Evolutionary conservation across 2,888 invertebrate genomes (phyloP).

Genomic region (Entomobrya proxima): DNA sequence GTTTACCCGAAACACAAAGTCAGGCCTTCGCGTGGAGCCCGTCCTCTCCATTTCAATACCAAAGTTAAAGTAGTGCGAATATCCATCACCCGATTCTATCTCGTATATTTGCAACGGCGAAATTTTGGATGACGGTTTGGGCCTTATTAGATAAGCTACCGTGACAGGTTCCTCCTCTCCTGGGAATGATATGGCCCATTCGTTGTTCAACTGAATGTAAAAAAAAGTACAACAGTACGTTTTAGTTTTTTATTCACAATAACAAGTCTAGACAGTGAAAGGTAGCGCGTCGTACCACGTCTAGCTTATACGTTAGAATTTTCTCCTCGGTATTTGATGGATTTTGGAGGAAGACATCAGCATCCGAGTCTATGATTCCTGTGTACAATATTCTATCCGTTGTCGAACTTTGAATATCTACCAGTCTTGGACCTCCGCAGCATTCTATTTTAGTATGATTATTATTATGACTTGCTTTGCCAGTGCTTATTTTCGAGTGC

Average conservation of each 20-base stretch:
- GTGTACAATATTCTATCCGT: slow-evolving; percentile 64
- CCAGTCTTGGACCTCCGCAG: slow-evolving; percentile 71
- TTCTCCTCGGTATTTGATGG: slow-evolving; percentile 60
- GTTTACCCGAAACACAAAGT: slow-evolving; percentile 68
- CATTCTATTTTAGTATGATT: slow-evolving; percentile 58
- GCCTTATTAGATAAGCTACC: slow-evolving; percentile 67
- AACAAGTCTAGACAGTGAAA: neutral
- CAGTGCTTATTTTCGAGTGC: too few relatives aligned
- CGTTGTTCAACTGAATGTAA: slow-evolving; percentile 58
- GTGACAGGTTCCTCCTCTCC: slow-evolving; percentile 68
- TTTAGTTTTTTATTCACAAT: too few relatives aligned
- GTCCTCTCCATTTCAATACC: slow-evolving; percentile 70
- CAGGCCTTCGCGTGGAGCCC: slow-evolving; percentile 64
- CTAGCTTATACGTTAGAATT: slow-evolving; percentile 60
- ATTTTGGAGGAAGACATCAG: slow-evolving; percentile 69
- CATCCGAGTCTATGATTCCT: slow-evolving; percentile 70
- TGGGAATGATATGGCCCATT: slow-evolving; percentile 73
- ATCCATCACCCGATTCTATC: slow-evolving; percentile 70
- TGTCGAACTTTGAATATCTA: slow-evolving; percentile 68
- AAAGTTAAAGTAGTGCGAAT: slow-evolving; percentile 71
- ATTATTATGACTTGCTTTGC: neutral
- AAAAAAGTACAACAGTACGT: too few relatives aligned
- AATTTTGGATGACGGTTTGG: slow-evolving; percentile 66
- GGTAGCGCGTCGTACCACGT: slow-evolving; percentile 43
- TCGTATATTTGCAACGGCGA: slow-evolving; percentile 68